phyloP scores from a whole-genome alignment of 2,797 vertebrate genomes.

The Falco columbarius region DNA sequence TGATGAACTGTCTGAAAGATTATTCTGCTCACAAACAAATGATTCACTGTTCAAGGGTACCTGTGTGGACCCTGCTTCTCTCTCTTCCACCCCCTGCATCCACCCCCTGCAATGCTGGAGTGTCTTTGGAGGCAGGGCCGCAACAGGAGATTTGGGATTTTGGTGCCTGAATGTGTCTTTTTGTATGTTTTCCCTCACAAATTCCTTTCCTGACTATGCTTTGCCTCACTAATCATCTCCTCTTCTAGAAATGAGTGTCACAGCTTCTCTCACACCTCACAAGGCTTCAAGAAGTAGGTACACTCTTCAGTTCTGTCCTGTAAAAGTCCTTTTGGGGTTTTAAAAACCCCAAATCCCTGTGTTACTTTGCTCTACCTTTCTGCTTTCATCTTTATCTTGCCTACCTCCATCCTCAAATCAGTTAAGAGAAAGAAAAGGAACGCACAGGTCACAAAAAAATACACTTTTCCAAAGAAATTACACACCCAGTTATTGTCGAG shows the following conservation, averaged over 20 bases:
- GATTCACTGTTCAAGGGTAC: conserved; percentile 9
- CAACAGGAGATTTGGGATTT: neutral
- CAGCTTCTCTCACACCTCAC: neutral
- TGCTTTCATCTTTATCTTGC: neutral
- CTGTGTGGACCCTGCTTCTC: neutral
- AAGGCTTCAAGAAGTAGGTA: neutral
- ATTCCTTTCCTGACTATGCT: neutral
- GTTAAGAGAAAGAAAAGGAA: neutral
- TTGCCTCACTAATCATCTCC: neutral
- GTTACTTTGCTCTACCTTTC: neutral
- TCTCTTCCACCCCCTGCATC: neutral
- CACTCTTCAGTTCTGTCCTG: neutral
- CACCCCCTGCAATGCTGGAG: neutral
- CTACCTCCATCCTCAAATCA: neutral
- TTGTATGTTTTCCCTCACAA: neutral
- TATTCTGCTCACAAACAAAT: conserved; percentile 18
- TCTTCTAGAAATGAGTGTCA: neutral
- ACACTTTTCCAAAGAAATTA: neutral
- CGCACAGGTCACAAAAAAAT: neutral
- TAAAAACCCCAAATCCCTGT: neutral
- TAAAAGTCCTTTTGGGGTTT: neutral
- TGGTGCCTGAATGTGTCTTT: neutral
- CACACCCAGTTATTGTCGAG: neutral
- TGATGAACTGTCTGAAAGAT: conserved; percentile 52
- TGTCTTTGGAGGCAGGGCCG: neutral